Evolutionary conservation across 1,140 invertebrate species (phyloP).

Genomic region (Pygmarrhopalites habei): DNA sequence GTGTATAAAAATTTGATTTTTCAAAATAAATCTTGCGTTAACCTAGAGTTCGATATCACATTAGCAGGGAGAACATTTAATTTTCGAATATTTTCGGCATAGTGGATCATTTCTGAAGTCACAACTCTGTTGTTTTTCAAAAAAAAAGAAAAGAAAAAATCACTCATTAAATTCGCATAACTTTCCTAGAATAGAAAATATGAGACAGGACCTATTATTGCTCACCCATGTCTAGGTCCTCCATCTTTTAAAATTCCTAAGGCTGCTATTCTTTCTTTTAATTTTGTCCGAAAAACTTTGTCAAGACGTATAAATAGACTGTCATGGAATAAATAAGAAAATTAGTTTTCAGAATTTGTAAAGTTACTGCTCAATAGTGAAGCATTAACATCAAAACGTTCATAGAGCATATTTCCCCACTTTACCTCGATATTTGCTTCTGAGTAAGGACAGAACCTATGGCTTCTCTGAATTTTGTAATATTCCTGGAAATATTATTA

Average conservation of each 20-base stretch:
- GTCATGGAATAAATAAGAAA: neutral
- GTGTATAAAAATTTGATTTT: too few relatives aligned
- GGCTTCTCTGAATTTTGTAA: constrained; percentile 37
- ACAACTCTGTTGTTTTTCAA: constrained; percentile 58
- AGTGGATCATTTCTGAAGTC: constrained; percentile 90
- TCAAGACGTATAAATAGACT: constrained; percentile 32
- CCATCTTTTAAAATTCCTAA: constrained; percentile 79
- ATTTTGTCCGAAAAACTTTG: constrained; percentile 33
- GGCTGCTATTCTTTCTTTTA: constrained; percentile 52
- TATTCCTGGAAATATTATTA: constrained; percentile 66
- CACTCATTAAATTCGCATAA: constrained; percentile 17
- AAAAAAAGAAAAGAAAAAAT: constrained; percentile 9
- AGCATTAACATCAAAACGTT: too few relatives aligned
- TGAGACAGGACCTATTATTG: too few relatives aligned
- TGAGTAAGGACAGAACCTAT: constrained; percentile 31
- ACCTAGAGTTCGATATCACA: constrained; percentile 41
- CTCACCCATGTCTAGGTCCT: constrained; percentile 90
- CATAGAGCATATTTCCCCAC: too few relatives aligned
- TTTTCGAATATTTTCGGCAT: constrained; percentile 81
- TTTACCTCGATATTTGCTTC: constrained; percentile 23
- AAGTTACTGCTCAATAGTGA: too few relatives aligned
- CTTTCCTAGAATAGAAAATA: too few relatives aligned
- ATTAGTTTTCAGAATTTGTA: neutral
- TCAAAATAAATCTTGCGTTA: constrained; percentile 38
- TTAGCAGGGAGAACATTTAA: constrained; percentile 69